Percentiles rank a stretch among this genome's conserved stretches.
Conservation (phyloP, 2,113 vertebrate species). For the Bambusicola thoracicus region DNA sequence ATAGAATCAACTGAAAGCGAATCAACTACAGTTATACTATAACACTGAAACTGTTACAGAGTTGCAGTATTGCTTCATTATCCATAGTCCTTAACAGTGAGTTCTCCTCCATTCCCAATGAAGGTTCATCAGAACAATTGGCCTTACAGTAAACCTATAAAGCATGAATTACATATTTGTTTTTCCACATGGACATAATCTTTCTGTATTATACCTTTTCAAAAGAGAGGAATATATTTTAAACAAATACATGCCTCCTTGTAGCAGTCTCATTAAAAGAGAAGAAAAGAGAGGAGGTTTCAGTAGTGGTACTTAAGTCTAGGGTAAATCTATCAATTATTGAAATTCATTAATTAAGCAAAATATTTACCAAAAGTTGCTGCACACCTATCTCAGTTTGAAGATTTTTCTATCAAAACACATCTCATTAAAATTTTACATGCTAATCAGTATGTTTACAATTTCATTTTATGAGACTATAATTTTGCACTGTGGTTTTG, state of each 20-base stretch:
- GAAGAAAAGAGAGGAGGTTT: constrained; percentile 47
- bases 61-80: background rate
- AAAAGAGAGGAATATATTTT: constrained; percentile 27
- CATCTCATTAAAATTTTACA: constrained; percentile 75
- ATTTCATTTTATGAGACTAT: constrained; percentile 69
- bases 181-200: background rate
- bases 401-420: constrained; percentile 73
- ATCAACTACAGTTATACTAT: background rate
- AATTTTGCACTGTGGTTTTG: constrained; percentile 60
- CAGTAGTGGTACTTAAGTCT: constrained; percentile 64
- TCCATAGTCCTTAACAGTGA: background rate
- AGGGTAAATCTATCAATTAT: constrained; percentile 67
- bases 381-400: constrained; percentile 55
- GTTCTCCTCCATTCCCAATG: fast-evolving
- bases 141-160: background rate
- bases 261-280: constrained; percentile 56
- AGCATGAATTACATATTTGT: background rate
- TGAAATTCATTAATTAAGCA: constrained; percentile 76
- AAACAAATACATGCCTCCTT: constrained; percentile 26
- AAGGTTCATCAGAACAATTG: background rate
- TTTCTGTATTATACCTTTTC: background rate
- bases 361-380: constrained; percentile 75
- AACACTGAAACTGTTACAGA: background rate
- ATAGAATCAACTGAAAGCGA: background rate
- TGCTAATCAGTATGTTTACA: constrained; percentile 75